Evolutionary conservation across 2,888 invertebrate genomes (phyloP), one percentile per base, ranked within the genome.

Genomic region (Ischnura elegans): DNA sequence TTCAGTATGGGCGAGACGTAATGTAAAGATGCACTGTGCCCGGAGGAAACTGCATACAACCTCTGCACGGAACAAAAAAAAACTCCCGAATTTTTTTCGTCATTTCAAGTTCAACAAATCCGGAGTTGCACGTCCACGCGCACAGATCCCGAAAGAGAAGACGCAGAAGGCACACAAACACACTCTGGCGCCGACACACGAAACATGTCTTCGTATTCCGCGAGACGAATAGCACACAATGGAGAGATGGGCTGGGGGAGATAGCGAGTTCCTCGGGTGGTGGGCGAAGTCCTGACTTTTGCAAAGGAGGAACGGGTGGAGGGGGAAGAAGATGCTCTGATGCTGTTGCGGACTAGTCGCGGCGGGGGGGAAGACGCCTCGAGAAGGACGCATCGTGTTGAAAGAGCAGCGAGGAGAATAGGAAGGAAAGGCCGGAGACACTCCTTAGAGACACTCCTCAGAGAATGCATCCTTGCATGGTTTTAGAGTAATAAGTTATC

Each of bases 221-320:
- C 90, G 90, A 42, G 90, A 61, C 90, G 90, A 61, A 90, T 90
- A n/a, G 61, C 61, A 61, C 90, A 90, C 61, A 87, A 55, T 66
- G 90, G 61, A 21, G 61, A n/a, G n/a, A n/a, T n/a, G 45, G 61
- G 36, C 61, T 43, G n/a, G 43, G 90, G 19, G 61, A 61, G 61
- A 90, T 55, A 55, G 90, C 25, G 29, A 46, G 86, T 46, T 86
- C 86, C 86, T 25, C 21, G n/a, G n/a, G 86, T 45, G 21, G n/a
- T n/a, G n/a, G n/a, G n/a, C n/a, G 86, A 45, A 46, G 46, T 86
- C n/a, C n/a, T 86, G 86, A 45, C 45, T 5, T 86, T 16, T 46
- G 86, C 25, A 46, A 86, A 86, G 45, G 45, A 86, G 86, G n/a
- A 25, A n/a, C n/a, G 43, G 86, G 86, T 43, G 86, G 43, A 0